phyloP scores from a whole-genome alignment of 2,113 vertebrate genomes.

The Haemorhous mexicanus region DNA sequence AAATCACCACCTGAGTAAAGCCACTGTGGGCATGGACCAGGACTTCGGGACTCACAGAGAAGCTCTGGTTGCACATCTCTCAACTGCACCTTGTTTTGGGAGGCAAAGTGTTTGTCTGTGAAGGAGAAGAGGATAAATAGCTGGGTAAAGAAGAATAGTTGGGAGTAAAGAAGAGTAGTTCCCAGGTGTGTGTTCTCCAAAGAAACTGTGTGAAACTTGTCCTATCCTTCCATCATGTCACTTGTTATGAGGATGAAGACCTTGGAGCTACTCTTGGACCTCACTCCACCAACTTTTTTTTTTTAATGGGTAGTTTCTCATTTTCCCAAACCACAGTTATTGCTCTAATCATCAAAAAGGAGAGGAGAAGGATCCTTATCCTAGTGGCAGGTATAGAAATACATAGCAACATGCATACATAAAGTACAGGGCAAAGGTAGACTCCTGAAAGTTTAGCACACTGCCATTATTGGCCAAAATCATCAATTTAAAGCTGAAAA shows the following conservation, averaged over 20 bases:
- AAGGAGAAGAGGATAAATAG: not conserved
- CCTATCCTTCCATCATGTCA: rapidly evolving
- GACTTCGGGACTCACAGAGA: not conserved
- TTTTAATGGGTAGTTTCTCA: not conserved
- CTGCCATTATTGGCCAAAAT: not conserved
- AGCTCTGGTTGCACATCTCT: not conserved
- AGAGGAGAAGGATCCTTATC: not conserved
- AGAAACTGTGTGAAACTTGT: not conserved
- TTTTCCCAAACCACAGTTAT: not conserved
- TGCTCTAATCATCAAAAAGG: not conserved
- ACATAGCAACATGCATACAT: not conserved
- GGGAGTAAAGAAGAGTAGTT: not conserved
- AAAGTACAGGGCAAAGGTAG: not conserved
- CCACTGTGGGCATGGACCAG: not conserved
- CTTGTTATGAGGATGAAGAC: not conserved
- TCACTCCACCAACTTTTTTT: not conserved
- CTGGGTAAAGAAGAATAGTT: not conserved
- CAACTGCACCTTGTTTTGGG: not conserved
- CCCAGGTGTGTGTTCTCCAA: not conserved
- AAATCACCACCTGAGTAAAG: not conserved
- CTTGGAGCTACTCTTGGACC: not conserved
- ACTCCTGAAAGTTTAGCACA: not conserved
- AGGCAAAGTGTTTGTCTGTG: not conserved
- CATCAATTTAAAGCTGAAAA: not conserved
- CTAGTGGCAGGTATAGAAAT: not conserved